These are phyloP conservation scores for Chalcosyrphus nemorum DNA, from an alignment of 2,888 invertebrate species.

Conservation along the genomic window DNA sequence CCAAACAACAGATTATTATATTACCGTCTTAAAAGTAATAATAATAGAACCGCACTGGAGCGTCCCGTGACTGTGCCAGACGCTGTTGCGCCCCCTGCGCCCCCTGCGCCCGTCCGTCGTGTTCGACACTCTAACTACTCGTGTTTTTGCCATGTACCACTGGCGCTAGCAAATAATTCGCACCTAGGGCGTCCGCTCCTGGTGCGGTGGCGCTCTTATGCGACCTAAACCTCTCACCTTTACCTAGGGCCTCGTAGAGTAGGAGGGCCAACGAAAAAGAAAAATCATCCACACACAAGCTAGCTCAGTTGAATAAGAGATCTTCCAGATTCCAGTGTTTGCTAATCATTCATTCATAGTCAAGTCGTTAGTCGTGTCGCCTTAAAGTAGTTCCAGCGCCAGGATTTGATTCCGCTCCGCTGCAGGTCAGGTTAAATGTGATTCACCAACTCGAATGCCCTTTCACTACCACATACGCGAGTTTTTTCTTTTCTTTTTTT, in stretches of 20 bases:
- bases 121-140: slow-evolving; percentile 68
- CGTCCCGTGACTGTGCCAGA: slow-evolving; percentile 8
- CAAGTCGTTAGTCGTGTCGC: slow-evolving; percentile 5
- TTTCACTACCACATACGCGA: slow-evolving; percentile 13
- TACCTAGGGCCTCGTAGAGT: slow-evolving; percentile 47
- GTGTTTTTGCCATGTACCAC: slow-evolving; percentile 64
- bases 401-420: slow-evolving; percentile 47
- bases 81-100: not conserved
- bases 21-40: slow-evolving; percentile 65
- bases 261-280: slow-evolving; percentile 17
- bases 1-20: slow-evolving; percentile 70
- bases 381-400: slow-evolving; percentile 35
- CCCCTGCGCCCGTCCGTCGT: slow-evolving; percentile 19
- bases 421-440: slow-evolving; percentile 30
- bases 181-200: slow-evolving; percentile 47
- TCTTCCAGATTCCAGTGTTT: slow-evolving; percentile 44
- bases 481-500: slow-evolving; percentile 34
- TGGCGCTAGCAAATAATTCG: slow-evolving; percentile 70
- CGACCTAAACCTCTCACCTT: slow-evolving; percentile 72
- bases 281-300: slow-evolving; percentile 39
- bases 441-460: slow-evolving; percentile 11
- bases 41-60: slow-evolving; percentile 28
- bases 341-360: slow-evolving; percentile 56
- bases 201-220: slow-evolving; percentile 18
- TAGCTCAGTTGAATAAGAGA: slow-evolving; percentile 22